Percentiles rank a stretch among this genome's conserved stretches.
These are phyloP conservation scores for Megaceryle alcyon DNA, from an alignment of 2,797 vertebrate species.

Conservation along the genomic window DNA sequence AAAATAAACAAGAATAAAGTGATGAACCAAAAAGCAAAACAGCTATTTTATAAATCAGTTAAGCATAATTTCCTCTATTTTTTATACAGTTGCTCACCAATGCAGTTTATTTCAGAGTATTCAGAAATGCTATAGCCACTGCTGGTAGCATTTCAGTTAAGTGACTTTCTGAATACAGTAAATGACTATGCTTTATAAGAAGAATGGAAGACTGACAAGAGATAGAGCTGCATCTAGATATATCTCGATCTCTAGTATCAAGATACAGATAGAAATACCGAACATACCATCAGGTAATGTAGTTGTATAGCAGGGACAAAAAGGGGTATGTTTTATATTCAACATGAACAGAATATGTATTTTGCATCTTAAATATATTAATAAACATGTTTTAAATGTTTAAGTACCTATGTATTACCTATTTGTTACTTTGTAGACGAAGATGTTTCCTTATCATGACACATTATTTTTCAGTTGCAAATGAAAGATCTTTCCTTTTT, in stretches of 20 bases:
- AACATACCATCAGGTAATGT: slow-evolving; percentile 40
- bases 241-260: neutral
- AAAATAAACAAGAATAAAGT: neutral
- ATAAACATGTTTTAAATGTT: slow-evolving; percentile 76
- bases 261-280: slow-evolving; percentile 14
- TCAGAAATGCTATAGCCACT: neutral
- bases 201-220: slow-evolving; percentile 1
- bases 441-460: slow-evolving; percentile 50
- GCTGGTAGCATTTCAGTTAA: neutral
- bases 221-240: slow-evolving; percentile 26
- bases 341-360: slow-evolving; percentile 71
- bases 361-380: slow-evolving; percentile 76
- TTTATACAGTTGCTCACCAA: neutral
- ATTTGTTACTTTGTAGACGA: slow-evolving; percentile 73
- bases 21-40: slow-evolving; percentile 20
- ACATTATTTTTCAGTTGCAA: slow-evolving; percentile 58
- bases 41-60: slow-evolving; percentile 50
- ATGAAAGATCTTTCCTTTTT: slow-evolving; percentile 28
- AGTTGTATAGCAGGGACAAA: slow-evolving; percentile 48
- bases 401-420: slow-evolving; percentile 67
- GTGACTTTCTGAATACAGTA: slow-evolving; percentile 25
- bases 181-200: slow-evolving; percentile 18
- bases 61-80: slow-evolving; percentile 50
- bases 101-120: slow-evolving; percentile 21
- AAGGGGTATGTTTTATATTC: slow-evolving; percentile 65